These are phyloP conservation scores for Eupithecia subumbrata DNA, from an alignment of 2,888 invertebrate species.

Conservation along the genomic window DNA sequence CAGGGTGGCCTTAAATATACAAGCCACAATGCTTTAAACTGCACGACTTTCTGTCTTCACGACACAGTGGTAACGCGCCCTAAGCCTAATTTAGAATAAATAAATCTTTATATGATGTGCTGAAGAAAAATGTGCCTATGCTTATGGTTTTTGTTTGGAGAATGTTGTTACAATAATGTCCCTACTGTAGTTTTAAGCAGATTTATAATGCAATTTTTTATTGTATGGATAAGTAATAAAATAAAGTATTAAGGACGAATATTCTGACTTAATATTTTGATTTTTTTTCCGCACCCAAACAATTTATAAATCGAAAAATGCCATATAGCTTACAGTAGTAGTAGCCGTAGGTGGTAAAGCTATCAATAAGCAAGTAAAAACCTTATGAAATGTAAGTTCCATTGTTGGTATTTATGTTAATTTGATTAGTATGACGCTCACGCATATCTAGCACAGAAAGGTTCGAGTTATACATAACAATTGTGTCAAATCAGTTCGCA, in stretches of 20 bases:
- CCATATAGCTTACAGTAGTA: neutral
- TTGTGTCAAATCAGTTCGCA: neutral
- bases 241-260: slow-evolving; percentile 24
- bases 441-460: neutral
- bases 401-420: neutral
- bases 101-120: slow-evolving; percentile 8
- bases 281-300: neutral
- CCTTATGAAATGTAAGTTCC: neutral
- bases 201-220: slow-evolving; percentile 11
- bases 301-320: neutral
- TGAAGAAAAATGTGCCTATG: slow-evolving; percentile 2
- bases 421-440: neutral
- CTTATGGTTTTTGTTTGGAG: neutral
- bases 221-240: slow-evolving; percentile 19
- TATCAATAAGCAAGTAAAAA: too few relatives aligned
- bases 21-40: too few relatives aligned
- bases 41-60: too few relatives aligned
- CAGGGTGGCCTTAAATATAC: too few relatives aligned
- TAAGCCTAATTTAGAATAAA: neutral
- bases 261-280: neutral
- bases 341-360: too few relatives aligned
- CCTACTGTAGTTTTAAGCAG: neutral
- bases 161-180: neutral
- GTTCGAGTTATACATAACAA: neutral
- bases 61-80: too few relatives aligned